Percentiles rank a stretch among this genome's conserved stretches.
Evolutionary conservation across 2,888 invertebrate genomes (phyloP).

Genomic region (Leptinotarsa peninsularis): DNA sequence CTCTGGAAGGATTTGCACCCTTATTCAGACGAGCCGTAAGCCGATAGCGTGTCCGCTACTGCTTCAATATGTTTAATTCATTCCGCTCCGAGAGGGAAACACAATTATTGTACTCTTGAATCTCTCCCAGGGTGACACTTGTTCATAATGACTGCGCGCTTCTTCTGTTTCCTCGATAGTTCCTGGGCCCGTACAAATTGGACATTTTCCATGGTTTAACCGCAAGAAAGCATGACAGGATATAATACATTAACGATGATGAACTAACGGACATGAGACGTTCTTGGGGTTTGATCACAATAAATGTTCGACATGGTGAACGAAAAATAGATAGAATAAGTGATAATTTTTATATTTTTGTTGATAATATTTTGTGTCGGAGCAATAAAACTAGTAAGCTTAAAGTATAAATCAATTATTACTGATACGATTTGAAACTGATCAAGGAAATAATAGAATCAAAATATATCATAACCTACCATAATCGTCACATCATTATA

Average conservation of each 20-base stretch:
- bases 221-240: neutral
- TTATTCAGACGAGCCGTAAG: slow-evolving; percentile 35
- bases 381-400: too few relatives aligned
- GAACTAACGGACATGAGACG: neutral
- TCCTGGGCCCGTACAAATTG: slow-evolving; percentile 27
- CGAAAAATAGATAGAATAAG: too few relatives aligned
- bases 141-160: slow-evolving; percentile 70
- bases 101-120: slow-evolving; percentile 68
- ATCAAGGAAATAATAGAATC: too few relatives aligned
- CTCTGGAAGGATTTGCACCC: slow-evolving; percentile 45
- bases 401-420: too few relatives aligned
- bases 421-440: too few relatives aligned
- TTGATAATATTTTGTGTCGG: too few relatives aligned
- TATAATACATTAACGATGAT: neutral
- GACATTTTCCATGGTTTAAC: slow-evolving; percentile 4
- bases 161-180: slow-evolving; percentile 37
- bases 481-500: too few relatives aligned
- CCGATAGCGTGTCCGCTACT: slow-evolving; percentile 31
- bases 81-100: slow-evolving; percentile 58
- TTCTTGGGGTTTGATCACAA: neutral
- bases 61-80: slow-evolving; percentile 62
- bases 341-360: too few relatives aligned
- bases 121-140: slow-evolving; percentile 73
- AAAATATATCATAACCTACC: too few relatives aligned
- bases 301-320: too few relatives aligned